Evolutionary conservation across 2,888 invertebrate species (phyloP), one percentile per base, ranked within the genome.

Genomic region (Drosophila ezoana): DNA sequence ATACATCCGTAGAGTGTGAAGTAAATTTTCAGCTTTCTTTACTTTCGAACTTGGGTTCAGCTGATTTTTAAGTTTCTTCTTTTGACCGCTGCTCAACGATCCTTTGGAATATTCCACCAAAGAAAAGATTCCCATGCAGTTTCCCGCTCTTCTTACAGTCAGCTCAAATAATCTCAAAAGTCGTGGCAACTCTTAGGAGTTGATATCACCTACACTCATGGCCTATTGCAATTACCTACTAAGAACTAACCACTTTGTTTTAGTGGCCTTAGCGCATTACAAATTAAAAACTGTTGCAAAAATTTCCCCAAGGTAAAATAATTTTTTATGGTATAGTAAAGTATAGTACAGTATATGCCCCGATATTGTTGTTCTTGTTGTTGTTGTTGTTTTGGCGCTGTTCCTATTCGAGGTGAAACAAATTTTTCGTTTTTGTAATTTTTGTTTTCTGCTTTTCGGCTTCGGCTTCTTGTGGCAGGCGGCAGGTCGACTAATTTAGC

Each of bases 221-320:
- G 70, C 47, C 44, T 33, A 43, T 52, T 40, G 71, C 71, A 70
- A 76, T 73, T 73, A 76, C 71, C 76, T 44, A 44, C 40, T 63
- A 60, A 64, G 67, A 84, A 87, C 82, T 87, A 75, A 78, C 72
- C 87, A 79, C 79, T 76, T 76, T 76, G 74, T 68, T 76, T 75
- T 84, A 74, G 71, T 81, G 79, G 76, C 66, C 75, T 83, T 69
- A 69, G 73, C 70, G 83, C 70, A 86, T 86, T 80, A 83, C 89
- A 88, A 83, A 83, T 83, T 83, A 83, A 83, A 83, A 88, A 83
- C 83, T 88, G 83, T 83, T 79, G 83, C 83, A 79, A 88, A 83
- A 82, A 83, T 83, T 83, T 83, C 83, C 83, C 83, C 66, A 83
- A 83, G 83, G 83, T 83, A 71, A 86, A 83, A 88, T 83, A 76